A percentile compares a stretch with the other conserved stretches of the same genome.
phyloP scores from a whole-genome alignment of 2,888 invertebrate species.

The Operophtera brumata region DNA sequence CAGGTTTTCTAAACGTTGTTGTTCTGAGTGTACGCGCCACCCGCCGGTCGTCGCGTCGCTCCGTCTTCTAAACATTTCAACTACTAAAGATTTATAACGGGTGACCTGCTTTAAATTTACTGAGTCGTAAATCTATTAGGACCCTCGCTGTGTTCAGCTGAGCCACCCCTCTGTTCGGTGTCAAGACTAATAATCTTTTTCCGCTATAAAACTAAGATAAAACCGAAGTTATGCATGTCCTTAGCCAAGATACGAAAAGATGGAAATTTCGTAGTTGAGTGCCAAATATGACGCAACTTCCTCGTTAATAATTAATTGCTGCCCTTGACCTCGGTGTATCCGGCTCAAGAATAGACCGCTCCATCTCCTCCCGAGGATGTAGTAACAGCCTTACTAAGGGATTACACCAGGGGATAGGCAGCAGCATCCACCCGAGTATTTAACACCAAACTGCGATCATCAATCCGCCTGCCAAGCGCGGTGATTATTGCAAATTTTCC shows the following conservation, averaged over 20 bases:
- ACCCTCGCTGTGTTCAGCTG: slow-evolving; percentile 22
- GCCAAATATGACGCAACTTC: slow-evolving; percentile 1
- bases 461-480: no score
- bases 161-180: slow-evolving; percentile 23
- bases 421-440: no score
- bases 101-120: slow-evolving; percentile 29
- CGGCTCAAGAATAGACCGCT: no score
- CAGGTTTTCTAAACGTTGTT: neutral
- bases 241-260: slow-evolving; percentile 14
- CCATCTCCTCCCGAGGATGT: no score
- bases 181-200: slow-evolving; percentile 32
- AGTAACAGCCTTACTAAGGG: no score
- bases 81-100: slow-evolving; percentile 28
- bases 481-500: no score
- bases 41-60: neutral
- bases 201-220: slow-evolving; percentile 28
- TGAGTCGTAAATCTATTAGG: slow-evolving; percentile 35
- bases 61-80: slow-evolving; percentile 18
- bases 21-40: neutral
- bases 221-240: slow-evolving; percentile 12
- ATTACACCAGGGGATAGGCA: no score
- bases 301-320: neutral
- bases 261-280: neutral
- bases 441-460: no score
- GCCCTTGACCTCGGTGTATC: no score